Evolutionary conservation across 2,113 vertebrate species (phyloP), one percentile per base, ranked within the genome.

Genomic region (Argyrosomus japonicus): DNA sequence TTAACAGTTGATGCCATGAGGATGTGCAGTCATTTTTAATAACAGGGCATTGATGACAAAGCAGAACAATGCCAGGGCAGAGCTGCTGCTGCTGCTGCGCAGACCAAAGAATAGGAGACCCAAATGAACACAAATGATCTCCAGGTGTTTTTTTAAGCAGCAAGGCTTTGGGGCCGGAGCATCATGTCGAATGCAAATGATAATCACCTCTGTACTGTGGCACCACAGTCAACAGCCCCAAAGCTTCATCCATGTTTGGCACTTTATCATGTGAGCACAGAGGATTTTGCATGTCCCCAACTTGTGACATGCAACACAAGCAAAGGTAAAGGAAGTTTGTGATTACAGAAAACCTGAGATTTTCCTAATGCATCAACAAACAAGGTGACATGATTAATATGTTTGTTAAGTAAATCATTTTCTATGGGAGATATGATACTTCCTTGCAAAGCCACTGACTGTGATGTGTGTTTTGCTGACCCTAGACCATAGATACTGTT

Each of bases 91-190:
- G 77, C 50, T 72, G 65, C 32, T 7, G 50, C 29, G 21, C 50
- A 65, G 48, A 23, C 67, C 50, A 45, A 82, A 80, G 77, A 93
- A 90, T 79, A 79, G 85, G 91, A 93, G 91, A 93, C 70, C 77
- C 83, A 91, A 92, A 93, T 93, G 86, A 93, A 92, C 91, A 92
- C 92, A 93, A 93, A 94, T 88, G 87, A 93, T 85, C 84, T 88
- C 72, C 78, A 83, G 77, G 87, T 95, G 93, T 93, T 94, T 92
- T 77, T 92, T 87, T 86, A 92, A 78, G 91, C 45, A 2, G 32
- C 13, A 13, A 68, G 84, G 88, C 79, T 81, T 84, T 5, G 83
- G n/a, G 84, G 73, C 76, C 32, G 5, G 67, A 72, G 81, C 90
- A 81, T 90, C 84, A 84, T 86, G 87, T 90, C 23, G 18, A 51